Evolutionary conservation across 1,140 invertebrate species (phyloP).

Genomic region (Carposina sasakii): DNA sequence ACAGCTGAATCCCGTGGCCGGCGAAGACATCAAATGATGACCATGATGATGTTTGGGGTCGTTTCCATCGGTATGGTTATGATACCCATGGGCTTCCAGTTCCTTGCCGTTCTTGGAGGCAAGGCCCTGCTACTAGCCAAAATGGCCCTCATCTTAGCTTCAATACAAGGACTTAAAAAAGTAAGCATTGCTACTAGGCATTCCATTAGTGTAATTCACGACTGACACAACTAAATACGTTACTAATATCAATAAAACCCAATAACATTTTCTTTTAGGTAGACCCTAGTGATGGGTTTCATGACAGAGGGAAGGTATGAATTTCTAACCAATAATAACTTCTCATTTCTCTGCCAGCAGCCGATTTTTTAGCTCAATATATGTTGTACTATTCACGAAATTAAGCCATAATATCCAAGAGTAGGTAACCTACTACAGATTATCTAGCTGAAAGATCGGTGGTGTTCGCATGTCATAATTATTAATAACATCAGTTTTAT

Average conservation of each 20-base stretch:
- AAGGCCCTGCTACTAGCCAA: constrained; percentile 84
- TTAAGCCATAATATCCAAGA: no score
- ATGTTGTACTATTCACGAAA: no score
- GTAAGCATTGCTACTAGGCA: no score
- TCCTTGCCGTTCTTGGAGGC: constrained; percentile 82
- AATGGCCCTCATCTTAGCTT: constrained; percentile 83
- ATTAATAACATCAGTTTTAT: no score
- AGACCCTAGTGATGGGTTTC: constrained; percentile 50
- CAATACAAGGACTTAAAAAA: constrained; percentile 83
- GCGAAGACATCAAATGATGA: constrained; percentile 76
- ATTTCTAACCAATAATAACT: constrained; percentile 18
- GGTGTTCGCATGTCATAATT: no score
- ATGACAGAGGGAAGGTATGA: constrained; percentile 61
- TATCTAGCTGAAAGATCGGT: no score
- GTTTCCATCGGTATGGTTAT: constrained; percentile 80
- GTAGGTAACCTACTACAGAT: no score
- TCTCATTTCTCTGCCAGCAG: no score
- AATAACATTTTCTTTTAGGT: constrained; percentile 57
- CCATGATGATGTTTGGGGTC: constrained; percentile 82
- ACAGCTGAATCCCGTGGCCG: constrained; percentile 71
- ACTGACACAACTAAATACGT: constrained; percentile 10
- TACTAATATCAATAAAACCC: constrained; percentile 12
- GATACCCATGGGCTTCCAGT: constrained; percentile 84
- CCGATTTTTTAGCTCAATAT: no score
- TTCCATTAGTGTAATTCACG: no score